Conservation (phyloP, 2,888 invertebrate species). For the Drosophila falleni region DNA sequence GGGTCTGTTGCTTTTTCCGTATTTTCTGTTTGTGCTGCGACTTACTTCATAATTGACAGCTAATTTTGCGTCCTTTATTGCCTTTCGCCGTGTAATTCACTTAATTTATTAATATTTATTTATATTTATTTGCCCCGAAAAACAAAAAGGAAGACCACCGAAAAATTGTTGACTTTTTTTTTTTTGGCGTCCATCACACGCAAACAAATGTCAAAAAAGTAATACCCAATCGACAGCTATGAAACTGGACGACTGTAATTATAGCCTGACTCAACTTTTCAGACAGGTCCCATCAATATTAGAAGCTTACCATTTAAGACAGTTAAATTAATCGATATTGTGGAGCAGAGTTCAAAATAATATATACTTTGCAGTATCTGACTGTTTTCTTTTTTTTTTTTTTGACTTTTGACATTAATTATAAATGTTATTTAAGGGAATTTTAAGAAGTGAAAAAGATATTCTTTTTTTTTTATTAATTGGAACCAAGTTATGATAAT, state of each 20-base stretch:
- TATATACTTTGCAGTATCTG: not conserved
- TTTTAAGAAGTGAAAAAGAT: too few relatives aligned
- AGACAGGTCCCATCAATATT: constrained; percentile 13
- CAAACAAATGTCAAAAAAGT: constrained; percentile 53
- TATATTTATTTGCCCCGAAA: constrained; percentile 28
- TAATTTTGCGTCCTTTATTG: constrained; percentile 72
- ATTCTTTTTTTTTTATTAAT: too few relatives aligned
- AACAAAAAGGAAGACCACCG: not conserved
- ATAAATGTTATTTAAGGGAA: not conserved
- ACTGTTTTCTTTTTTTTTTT: not conserved
- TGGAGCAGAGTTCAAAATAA: not conserved
- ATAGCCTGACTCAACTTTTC: constrained; percentile 13
- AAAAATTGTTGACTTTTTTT: constrained; percentile 8
- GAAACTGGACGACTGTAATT: constrained; percentile 47
- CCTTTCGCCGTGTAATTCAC: constrained; percentile 58
- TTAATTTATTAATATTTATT: constrained; percentile 69
- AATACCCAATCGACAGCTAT: constrained; percentile 48
- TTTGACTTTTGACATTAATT: not conserved
- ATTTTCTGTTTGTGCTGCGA: constrained; percentile 20
- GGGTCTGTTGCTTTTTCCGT: constrained; percentile 3
- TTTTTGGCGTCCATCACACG: constrained; percentile 12
- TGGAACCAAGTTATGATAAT: too few relatives aligned
- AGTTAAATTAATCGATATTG: constrained; percentile 11
- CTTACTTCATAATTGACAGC: constrained; percentile 78
- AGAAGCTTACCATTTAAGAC: not conserved